Percentiles rank a stretch among this genome's conserved stretches.
Conservation (phyloP, 2,113 vertebrate genomes). For the Halichoeres trimaculatus region DNA sequence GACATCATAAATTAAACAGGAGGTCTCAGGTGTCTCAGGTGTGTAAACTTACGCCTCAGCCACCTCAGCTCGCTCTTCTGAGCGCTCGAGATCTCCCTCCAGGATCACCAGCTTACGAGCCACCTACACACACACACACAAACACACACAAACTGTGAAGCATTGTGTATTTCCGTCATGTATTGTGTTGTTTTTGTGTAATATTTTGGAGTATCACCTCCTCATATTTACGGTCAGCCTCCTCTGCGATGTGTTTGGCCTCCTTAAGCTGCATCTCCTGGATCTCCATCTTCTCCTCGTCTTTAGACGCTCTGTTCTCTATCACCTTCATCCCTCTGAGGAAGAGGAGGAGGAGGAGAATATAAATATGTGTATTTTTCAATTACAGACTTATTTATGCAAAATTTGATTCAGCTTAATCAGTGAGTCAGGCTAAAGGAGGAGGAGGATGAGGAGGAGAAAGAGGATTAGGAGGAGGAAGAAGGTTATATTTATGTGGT, state of each 20-base stretch:
- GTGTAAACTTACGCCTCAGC: slow-evolving; percentile 90
- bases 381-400: too few relatives aligned
- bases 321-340: slow-evolving; percentile 99
- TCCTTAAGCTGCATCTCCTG: slow-evolving; percentile 99
- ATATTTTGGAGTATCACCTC: slow-evolving; percentile 81
- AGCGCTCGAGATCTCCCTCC: slow-evolving; percentile 96
- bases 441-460: too few relatives aligned
- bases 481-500: too few relatives aligned
- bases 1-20: slow-evolving; percentile 46
- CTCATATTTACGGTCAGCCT: slow-evolving; percentile 98
- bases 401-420: too few relatives aligned
- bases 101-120: slow-evolving; percentile 97
- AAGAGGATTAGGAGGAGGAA: too few relatives aligned
- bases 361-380: not conserved
- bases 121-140: slow-evolving; percentile 82
- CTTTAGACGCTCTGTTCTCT: slow-evolving; percentile 96
- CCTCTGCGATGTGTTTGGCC: slow-evolving; percentile 98
- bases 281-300: slow-evolving; percentile 99
- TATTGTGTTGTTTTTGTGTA: not conserved
- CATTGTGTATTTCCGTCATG: too few relatives aligned
- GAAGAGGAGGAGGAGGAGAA: not conserved
- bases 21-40: slow-evolving; percentile 4
- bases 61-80: slow-evolving; percentile 96
- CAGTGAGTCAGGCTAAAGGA: too few relatives aligned
- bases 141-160: not conserved